Conservation (phyloP, 2,888 invertebrate species). For the Clunio marinus region DNA sequence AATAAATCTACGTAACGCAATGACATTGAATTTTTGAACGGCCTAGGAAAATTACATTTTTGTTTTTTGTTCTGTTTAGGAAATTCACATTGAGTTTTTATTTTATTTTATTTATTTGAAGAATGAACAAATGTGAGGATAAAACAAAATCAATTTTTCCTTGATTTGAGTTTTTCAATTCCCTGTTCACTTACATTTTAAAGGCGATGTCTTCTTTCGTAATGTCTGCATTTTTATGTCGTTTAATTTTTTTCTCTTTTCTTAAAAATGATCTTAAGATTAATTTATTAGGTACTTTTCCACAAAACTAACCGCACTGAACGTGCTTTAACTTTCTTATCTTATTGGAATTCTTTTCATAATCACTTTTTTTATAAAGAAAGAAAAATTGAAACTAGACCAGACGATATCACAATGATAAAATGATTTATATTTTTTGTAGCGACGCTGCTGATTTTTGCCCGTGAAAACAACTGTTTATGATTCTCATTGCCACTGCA, state of each 20-base stretch:
- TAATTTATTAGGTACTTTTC: not conserved
- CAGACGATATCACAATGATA: conserved; percentile 32
- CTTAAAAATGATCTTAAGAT: not conserved
- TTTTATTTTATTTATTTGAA: no score
- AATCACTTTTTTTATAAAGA: not conserved
- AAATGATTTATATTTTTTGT: not conserved
- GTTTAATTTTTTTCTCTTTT: not conserved
- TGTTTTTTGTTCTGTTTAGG: no score
- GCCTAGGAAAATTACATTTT: no score
- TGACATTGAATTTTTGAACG: no score
- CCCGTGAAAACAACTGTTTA: not conserved
- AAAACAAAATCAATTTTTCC: no score
- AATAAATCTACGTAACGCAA: no score
- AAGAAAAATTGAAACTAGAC: not conserved
- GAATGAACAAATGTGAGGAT: no score
- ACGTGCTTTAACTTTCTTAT: conserved; percentile 12
- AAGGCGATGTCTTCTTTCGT: conserved; percentile 88
- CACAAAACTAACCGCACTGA: not conserved
- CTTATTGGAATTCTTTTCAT: conserved; percentile 22
- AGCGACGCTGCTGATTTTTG: not conserved
- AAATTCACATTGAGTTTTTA: no score
- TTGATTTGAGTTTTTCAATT: no score
- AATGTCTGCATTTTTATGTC: conserved; percentile 74
- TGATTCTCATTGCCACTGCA: not conserved
- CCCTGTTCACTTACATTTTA: conserved; percentile 75